Percentiles rank a stretch among this genome's conserved stretches.
Evolutionary conservation across 2,113 vertebrate species (phyloP).

Genomic region (Uria aalge): DNA sequence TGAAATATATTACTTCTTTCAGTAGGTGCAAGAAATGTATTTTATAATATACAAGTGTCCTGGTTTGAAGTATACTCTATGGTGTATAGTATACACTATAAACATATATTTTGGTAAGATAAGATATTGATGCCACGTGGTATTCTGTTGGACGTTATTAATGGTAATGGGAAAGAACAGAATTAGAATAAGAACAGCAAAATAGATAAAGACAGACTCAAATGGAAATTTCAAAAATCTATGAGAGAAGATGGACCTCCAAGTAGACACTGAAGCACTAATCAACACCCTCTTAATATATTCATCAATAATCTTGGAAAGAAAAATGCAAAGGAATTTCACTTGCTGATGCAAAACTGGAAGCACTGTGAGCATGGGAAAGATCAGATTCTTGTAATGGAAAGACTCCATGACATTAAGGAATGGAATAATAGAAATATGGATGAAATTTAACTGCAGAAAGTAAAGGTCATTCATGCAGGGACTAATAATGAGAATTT

Average conservation of each 20-base stretch:
- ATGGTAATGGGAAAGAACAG: neutral
- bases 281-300: neutral
- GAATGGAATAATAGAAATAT: neutral
- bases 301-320: neutral
- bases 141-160: neutral
- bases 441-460: slow-evolving; percentile 22
- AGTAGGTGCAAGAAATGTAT: neutral
- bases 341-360: neutral
- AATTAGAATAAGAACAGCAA: neutral
- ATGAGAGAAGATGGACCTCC: neutral
- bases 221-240: neutral
- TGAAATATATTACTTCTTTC: neutral
- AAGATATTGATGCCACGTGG: neutral
- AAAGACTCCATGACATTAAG: neutral
- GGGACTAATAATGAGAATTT: slow-evolving; percentile 32
- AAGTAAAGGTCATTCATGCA: slow-evolving; percentile 41
- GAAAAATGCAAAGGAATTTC: neutral
- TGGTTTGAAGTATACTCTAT: neutral
- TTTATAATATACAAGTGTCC: neutral
- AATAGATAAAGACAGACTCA: neutral
- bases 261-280: neutral
- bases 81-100: too few relatives aligned
- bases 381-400: neutral
- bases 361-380: neutral
- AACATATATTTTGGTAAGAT: neutral